Conservation (phyloP, 2,797 vertebrate genomes). For the Myioborus miniatus region DNA sequence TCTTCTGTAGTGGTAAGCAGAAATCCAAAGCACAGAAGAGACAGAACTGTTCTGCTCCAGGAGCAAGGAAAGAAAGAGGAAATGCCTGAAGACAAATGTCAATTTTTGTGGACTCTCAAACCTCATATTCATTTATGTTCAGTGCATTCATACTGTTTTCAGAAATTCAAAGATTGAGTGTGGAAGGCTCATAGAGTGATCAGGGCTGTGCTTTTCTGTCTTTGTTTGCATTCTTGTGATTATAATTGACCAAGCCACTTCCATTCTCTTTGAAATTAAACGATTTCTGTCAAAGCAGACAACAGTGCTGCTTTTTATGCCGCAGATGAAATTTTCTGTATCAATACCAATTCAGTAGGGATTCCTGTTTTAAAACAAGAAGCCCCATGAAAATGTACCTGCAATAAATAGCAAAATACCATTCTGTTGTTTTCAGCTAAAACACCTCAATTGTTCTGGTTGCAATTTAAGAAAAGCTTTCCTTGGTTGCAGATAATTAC, state of each 20-base stretch:
- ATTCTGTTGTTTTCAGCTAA: conserved; percentile 46
- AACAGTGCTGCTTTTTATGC: conserved; percentile 58
- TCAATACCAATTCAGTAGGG: not conserved
- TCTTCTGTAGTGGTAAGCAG: not conserved
- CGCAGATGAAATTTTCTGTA: conserved; percentile 15
- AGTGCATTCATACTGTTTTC: not conserved
- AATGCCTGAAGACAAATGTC: not conserved
- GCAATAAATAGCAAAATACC: conserved; percentile 21
- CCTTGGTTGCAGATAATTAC: conserved; percentile 59
- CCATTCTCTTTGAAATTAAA: conserved; percentile 55
- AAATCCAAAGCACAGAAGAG: not conserved
- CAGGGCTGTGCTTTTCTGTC: not conserved
- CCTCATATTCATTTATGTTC: not conserved
- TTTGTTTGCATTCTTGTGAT: not conserved
- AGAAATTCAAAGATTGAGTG: not conserved
- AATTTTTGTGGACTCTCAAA: not conserved
- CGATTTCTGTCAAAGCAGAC: conserved; percentile 54
- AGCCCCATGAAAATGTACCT: conserved; percentile 19
- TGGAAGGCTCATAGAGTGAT: not conserved
- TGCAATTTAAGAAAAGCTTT: conserved; percentile 49
- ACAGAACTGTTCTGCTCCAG: not conserved
- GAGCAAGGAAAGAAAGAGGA: not conserved
- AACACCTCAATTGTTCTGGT: conserved; percentile 56
- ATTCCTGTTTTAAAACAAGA: conserved; percentile 27
- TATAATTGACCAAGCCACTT: conserved; percentile 20